Evolutionary conservation across 2,797 vertebrate genomes (phyloP).

Genomic region (Xiphophorus birchmanni): DNA sequence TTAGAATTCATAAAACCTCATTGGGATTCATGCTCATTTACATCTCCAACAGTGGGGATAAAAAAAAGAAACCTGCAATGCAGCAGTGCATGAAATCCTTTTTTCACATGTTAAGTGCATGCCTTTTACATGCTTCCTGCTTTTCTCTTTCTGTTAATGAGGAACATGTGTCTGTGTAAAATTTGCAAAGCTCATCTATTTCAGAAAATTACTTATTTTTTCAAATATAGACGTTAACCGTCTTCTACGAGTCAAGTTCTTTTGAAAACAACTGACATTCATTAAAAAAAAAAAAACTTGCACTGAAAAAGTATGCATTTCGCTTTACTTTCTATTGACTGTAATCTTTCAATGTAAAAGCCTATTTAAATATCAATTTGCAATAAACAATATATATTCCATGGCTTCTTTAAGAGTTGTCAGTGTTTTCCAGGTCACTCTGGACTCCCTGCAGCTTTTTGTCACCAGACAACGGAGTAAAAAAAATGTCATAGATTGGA

Average conservation of each 20-base stretch:
- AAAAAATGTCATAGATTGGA: conserved; percentile 8
- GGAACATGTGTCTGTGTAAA: background rate
- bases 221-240: background rate
- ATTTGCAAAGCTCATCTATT: background rate
- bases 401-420: background rate
- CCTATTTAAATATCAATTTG: background rate
- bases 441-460: conserved; percentile 16
- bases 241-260: background rate
- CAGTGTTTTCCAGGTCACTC: conserved; percentile 21
- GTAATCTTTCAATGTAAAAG: background rate
- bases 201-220: background rate
- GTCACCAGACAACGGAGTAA: conserved; percentile 15
- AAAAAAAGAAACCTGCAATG: conserved; percentile 20
- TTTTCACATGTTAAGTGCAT: background rate
- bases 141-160: background rate
- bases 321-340: background rate
- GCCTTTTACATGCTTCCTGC: background rate
- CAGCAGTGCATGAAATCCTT: conserved; percentile 15
- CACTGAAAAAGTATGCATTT: background rate
- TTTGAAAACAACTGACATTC: background rate
- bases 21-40: conserved; percentile 36
- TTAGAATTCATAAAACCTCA: conserved; percentile 15
- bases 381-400: conserved; percentile 1
- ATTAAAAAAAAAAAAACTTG: background rate
- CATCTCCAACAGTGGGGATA: conserved; percentile 15